Conservation (phyloP, 2,888 invertebrate species). For the Polydrusus tereticollis region DNA sequence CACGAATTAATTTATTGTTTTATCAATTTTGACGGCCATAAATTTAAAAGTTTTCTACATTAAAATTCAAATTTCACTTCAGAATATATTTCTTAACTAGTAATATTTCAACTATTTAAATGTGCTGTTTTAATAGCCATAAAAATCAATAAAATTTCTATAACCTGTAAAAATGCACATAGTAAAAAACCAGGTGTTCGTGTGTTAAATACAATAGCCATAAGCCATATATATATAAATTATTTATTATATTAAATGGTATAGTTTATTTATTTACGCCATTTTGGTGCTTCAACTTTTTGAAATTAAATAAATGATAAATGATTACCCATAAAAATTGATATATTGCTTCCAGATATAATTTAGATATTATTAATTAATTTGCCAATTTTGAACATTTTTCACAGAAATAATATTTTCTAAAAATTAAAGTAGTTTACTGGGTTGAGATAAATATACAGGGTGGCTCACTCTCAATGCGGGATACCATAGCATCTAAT, state of each 20-base stretch:
- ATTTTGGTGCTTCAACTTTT: neutral
- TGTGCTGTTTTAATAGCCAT: neutral
- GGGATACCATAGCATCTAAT: too few species aligned
- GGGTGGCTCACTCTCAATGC: too few species aligned
- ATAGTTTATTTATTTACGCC: neutral
- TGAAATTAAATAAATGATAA: neutral
- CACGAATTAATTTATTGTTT: too few species aligned
- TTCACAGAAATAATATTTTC: too few species aligned
- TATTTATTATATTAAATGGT: neutral
- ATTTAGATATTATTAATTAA: neutral
- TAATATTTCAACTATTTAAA: neutral
- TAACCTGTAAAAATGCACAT: conserved; percentile 2
- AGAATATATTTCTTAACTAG: neutral
- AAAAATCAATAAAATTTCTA: conserved; percentile 14
- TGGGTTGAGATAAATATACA: too few species aligned
- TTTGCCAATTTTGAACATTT: too few species aligned
- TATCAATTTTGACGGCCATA: neutral
- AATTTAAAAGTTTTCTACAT: neutral
- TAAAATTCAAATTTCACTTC: conserved; percentile 1
- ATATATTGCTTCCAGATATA: neutral
- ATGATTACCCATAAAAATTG: neutral
- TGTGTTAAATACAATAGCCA: neutral
- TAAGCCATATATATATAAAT: neutral
- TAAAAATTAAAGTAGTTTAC: too few species aligned
- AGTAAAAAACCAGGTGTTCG: conserved; percentile 9